Conservation (phyloP, 2,888 invertebrate species). For the Belgica antarctica region DNA sequence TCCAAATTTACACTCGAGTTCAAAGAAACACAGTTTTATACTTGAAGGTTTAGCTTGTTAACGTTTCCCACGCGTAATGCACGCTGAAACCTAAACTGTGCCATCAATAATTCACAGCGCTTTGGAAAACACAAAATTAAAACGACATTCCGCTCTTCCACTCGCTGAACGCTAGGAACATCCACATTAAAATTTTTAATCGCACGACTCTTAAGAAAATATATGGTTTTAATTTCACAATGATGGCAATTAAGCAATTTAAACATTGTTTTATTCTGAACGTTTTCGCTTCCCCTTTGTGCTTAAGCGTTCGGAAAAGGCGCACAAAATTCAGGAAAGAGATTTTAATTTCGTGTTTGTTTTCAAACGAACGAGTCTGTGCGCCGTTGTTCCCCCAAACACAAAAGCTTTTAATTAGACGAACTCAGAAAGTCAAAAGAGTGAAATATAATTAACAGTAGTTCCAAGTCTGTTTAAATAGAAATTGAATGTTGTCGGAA, state of each 20-base stretch:
- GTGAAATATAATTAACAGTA: constrained; percentile 26
- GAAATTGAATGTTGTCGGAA: no score
- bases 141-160: neutral
- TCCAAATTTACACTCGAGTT: no score
- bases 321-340: neutral
- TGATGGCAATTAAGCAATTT: constrained; percentile 37
- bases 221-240: constrained; percentile 41
- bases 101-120: no score
- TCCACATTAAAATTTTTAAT: constrained; percentile 26
- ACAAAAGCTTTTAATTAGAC: constrained; percentile 31
- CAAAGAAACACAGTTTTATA: no score
- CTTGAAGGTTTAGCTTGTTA: no score
- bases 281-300: neutral
- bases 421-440: constrained; percentile 30
- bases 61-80: no score
- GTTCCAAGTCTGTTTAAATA: neutral
- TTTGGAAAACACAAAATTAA: no score
- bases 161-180: neutral
- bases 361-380: neutral
- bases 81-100: no score
- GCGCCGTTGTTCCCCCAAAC: constrained; percentile 2
- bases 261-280: constrained; percentile 29
- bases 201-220: constrained; percentile 27
- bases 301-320: no score
- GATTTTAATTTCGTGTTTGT: constrained; percentile 22